Evolutionary conservation across 2,113 vertebrate genomes (phyloP).

Genomic region (Prochilodus magdalenae): DNA sequence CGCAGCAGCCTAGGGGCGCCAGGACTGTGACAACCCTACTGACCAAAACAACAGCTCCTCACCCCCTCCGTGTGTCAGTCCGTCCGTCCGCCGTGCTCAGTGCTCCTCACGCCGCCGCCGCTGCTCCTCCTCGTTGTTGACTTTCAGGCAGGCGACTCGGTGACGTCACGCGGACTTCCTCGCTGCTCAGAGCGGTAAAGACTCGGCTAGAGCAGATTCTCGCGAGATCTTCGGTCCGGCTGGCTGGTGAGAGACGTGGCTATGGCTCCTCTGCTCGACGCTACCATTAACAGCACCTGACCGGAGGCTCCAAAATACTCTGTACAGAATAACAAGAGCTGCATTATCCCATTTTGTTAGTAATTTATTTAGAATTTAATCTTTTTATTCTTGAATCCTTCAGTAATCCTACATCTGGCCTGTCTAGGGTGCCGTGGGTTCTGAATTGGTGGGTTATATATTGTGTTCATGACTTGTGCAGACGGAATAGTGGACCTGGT

Average conservation of each 20-base stretch:
- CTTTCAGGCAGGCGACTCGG: conserved; percentile 74
- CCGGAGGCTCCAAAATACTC: not conserved
- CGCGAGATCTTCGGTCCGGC: conserved; percentile 12
- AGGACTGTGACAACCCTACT: not conserved
- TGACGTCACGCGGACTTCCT: not conserved
- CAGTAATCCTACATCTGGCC: not conserved
- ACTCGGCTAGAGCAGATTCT: not conserved
- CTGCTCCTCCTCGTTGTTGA: conserved; percentile 73
- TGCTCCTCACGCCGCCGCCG: not conserved
- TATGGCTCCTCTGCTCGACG: conserved; percentile 46
- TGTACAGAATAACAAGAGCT: too few species aligned
- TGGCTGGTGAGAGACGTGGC: conserved; percentile 10
- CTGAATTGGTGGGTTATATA: not conserved
- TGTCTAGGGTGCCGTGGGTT: too few species aligned
- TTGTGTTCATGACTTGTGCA: not conserved
- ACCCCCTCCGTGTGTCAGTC: conserved; percentile 45
- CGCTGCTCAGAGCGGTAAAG: not conserved
- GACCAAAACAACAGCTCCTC: conserved; percentile 15
- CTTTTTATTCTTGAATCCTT: too few species aligned
- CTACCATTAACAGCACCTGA: conserved; percentile 36
- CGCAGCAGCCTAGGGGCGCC: not conserved
- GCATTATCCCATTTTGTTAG: too few species aligned
- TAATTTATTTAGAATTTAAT: too few species aligned
- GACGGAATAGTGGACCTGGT: not conserved
- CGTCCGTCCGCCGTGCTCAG: not conserved